phyloP scores from a whole-genome alignment of 2,797 vertebrate species.

The Buphagus erythrorhynchus region DNA sequence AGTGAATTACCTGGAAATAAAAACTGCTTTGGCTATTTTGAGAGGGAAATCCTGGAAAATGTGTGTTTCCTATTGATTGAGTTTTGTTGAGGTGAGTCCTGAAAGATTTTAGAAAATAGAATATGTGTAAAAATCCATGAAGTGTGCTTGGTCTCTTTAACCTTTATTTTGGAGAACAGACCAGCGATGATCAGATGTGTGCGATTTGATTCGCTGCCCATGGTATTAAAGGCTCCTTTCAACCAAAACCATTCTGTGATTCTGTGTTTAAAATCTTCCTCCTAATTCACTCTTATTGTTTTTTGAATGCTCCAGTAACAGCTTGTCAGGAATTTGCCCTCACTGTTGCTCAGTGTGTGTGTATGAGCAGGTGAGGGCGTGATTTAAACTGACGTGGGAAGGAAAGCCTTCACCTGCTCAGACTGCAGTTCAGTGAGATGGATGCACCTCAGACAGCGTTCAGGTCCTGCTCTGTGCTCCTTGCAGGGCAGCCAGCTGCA shows the following conservation, averaged over 20 bases:
- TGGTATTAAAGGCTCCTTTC: not conserved
- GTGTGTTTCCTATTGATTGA: not conserved
- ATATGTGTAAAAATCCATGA: not conserved
- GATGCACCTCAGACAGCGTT: not conserved
- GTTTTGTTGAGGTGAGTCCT: not conserved
- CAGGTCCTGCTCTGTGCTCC: not conserved
- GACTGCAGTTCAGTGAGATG: not conserved
- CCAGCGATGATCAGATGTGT: rapidly evolving
- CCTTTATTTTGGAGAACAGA: not conserved
- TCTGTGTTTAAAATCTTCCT: not conserved
- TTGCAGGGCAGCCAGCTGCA: not conserved
- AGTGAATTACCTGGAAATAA: not conserved
- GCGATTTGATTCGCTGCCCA: not conserved
- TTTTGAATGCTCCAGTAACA: too few species aligned
- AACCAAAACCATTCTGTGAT: not conserved
- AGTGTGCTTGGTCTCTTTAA: not conserved
- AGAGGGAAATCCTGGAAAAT: not conserved
- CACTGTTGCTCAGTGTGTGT: rapidly evolving
- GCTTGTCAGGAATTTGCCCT: not conserved
- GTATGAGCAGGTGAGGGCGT: too few species aligned
- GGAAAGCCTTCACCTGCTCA: not conserved
- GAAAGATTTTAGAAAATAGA: not conserved
- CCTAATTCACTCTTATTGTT: not conserved
- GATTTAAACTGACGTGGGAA: not conserved
- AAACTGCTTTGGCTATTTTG: not conserved